Base-by-base conservation (phyloP, 1,140 invertebrate genomes). In the Xylocopa sonorina region DNA sequence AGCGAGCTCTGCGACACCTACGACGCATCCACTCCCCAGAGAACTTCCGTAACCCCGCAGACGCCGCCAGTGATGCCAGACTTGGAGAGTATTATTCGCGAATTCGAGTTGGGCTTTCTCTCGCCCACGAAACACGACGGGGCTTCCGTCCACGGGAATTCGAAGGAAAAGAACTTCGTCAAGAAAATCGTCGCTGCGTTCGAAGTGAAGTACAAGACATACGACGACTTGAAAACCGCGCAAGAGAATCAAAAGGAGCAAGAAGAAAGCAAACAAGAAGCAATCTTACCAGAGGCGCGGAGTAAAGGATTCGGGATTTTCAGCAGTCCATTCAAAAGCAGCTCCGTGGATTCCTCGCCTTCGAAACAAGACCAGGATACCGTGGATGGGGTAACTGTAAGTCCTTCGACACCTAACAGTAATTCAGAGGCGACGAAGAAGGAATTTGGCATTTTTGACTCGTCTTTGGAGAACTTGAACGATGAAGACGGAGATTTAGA, bases 131-230 rank as follows among this genome's bases (percentile, higher is more conserved):
- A 60, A n/a, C 60, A 34, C 2, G 24, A 62, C 2, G 27, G 7
- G 3, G 18, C 5, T n/a, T n/a, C n/a, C n/a, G 4, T 7, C 0
- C 27, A 81, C 3, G 48, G 41, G 16, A n/a, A n/a, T n/a, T 24
- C 12, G 16, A 71, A 29, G 24, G 69, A 58, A 32, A 72, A n/a
- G 1, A 68, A 60, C 41, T 89, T 89, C n/a, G 89, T 90, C 0
- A 89, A 87, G 73, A 88, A 80, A 46, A 82, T 90, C 4, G 84
- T 90, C 1, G 84, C 87, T 4, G 84, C 85, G 3, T 87, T 88
- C 60, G 89, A 90, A 27, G 64, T 81, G 41, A 89, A 81, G 18
- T 87, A 78, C 53, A 82, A 82, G 60, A 12, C 3, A 14, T 43
- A 41, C 27, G 51, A 62, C 50, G 24, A 71, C 0, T 5, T 38